Evolutionary conservation across 2,797 vertebrate genomes (phyloP), one percentile per base, ranked within the genome.

Genomic region (Cyprinodon diabolis): DNA sequence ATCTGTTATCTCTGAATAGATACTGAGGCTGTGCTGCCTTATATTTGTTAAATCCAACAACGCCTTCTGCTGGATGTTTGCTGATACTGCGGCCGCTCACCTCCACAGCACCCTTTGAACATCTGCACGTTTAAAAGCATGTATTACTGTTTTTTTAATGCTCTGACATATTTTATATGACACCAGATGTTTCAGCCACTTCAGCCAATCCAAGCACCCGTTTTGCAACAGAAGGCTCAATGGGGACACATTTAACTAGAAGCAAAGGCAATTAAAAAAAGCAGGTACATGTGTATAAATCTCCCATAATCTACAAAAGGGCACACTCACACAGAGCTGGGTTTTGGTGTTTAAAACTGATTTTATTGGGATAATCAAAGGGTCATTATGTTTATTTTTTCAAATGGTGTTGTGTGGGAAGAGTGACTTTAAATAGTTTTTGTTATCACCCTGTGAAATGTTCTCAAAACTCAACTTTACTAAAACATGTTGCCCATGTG

Each of bases 141-240:
- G 74, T 77, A 30, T 15, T 2, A 19, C 71, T 81, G n/a, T 40
- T 71, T 83, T 86, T 30, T 81, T 77, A 83, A 78, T 89, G 81
- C 68, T 87, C 81, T 51, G 49, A 84, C 88, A 88, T 81, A 72
- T 86, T 88, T 91, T 82, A 87, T 89, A 84, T 67, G 79, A 81
- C 76, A 80, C 75, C 91, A 91, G 87, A 90, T 90, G 89, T 89
- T 90, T 87, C 82, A 87, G 70, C 84, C 87, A 87, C 68, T 87
- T 92, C 80, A 66, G 80, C 86, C 89, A 83, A 58, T 56, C 71
- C 74, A 74, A 43, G 79, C 86, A 58, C 82, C 40, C 76, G 69
- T 48, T 76, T 72, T 58, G 81, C 69, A 47, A 68, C 79, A 83
- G 71, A 76, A 76, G 63, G 78, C 86, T 78, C 86, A 73, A 78